Evolutionary conservation across 2,888 invertebrate genomes (phyloP), one percentile per base, ranked within the genome.

Genomic region (Agriopis aurantiaria): DNA sequence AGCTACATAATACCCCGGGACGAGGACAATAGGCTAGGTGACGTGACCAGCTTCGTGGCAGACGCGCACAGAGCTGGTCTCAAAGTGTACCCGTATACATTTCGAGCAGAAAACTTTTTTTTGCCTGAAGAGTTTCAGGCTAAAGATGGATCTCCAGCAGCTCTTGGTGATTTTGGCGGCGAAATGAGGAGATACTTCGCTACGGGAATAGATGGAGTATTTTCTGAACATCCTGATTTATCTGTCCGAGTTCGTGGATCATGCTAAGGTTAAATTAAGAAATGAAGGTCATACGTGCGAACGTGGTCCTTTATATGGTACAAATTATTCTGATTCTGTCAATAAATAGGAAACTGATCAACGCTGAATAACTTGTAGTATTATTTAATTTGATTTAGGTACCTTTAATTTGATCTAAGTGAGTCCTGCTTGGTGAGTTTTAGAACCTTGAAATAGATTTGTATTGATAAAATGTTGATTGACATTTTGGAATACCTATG

Each of bases 31-130:
- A 83, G 78, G 33, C 82, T 92, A 0, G 86, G 88, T 4, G 70
- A 76, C 40, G 81, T 83, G 0, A 93, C 92, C 4, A 85, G 65
- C 53, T 92, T 93, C 60, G 91, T 93, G 2, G 71, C 69, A 10
- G 85, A 92, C 56, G 92, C 93, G 10, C 93, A 93, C 69, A 79
- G 81, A 3, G 89, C 78, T 43, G 91, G 90, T 0, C 78, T 93
- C 41, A 87, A 89, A 77, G 91, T 93, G 0, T 91, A 92, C 72
- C 91, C 92, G 0, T 93, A 89, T 72, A 92, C 93, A 0, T 93
- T 93, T 73, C 87, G 65, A 17, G 75, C 75, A 8, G 75, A 75
- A 41, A 75, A 75, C 23, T 61, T 46, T 51, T 75, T 71, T 51
- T 58, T 75, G 43, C 69, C 75, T 0, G n/a, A 33, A 43, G 75